Evolutionary conservation across 2,113 vertebrate genomes (phyloP).

Genomic region (Thamnophis sirtalis): DNA sequence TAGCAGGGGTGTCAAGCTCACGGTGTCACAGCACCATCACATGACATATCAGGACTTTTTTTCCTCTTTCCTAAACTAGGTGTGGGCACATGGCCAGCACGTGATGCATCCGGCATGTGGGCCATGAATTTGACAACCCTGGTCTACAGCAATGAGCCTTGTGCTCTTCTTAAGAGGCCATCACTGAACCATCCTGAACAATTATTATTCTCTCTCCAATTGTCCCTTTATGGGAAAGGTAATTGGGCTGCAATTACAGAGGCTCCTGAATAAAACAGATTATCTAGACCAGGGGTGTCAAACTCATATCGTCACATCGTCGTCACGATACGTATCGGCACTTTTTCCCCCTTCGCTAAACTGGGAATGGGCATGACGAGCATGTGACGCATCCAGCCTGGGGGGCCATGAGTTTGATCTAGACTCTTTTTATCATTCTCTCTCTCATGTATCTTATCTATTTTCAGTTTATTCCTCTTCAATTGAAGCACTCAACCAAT

Average conservation of each 20-base stretch:
- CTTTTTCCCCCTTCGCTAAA: too few species aligned
- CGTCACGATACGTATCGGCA: too few species aligned
- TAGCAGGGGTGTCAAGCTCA: not conserved
- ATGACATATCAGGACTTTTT: too few species aligned
- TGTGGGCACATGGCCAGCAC: too few species aligned
- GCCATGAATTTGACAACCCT: too few species aligned
- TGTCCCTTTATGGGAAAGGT: not conserved
- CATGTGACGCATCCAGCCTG: too few species aligned
- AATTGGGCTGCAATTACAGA: not conserved
- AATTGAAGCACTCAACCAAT: not conserved
- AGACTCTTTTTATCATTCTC: not conserved
- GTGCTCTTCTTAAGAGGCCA: not conserved
- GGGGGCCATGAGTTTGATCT: not conserved
- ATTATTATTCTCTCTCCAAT: not conserved
- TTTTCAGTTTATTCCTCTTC: not conserved
- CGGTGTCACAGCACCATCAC: too few species aligned
- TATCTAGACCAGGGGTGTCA: not conserved
- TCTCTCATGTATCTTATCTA: not conserved
- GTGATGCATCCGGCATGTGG: too few species aligned
- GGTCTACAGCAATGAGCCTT: not conserved
- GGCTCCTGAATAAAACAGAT: not conserved
- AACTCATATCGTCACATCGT: too few species aligned
- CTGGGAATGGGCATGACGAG: too few species aligned
- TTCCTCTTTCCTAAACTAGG: too few species aligned
- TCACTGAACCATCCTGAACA: not conserved